Conservation (phyloP, 2,797 vertebrate genomes). For the Picus viridis region DNA sequence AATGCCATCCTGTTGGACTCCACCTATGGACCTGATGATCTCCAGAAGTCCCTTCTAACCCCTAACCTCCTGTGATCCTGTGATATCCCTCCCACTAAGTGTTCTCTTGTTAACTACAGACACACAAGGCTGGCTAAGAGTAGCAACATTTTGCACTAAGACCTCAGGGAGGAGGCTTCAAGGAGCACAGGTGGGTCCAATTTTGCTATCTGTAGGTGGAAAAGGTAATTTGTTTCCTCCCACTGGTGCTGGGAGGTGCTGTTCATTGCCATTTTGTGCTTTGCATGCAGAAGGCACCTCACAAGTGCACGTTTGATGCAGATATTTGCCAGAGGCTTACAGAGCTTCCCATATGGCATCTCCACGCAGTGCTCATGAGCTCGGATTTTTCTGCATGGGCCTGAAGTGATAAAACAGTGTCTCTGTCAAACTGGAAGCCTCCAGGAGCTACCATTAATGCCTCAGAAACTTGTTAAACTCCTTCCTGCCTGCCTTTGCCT, state of each 20-base stretch:
- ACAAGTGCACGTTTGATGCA: constrained; percentile 12
- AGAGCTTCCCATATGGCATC: constrained; percentile 55
- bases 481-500: not conserved
- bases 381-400: not conserved
- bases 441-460: not conserved
- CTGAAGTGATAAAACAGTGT: not conserved
- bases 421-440: constrained; percentile 12
- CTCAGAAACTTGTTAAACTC: not conserved
- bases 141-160: not conserved
- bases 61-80: too few relatives aligned
- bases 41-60: too few relatives aligned
- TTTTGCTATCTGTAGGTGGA: constrained; percentile 48
- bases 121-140: not conserved
- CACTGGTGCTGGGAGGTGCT: not conserved
- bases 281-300: constrained; percentile 18
- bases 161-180: not conserved
- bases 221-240: constrained; percentile 41
- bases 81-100: not conserved
- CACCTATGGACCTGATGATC: too few relatives aligned
- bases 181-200: not conserved
- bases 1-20: too few relatives aligned
- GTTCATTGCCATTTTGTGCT: constrained; percentile 18
- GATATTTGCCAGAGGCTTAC: constrained; percentile 65
- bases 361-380: not conserved
- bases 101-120: not conserved